These are phyloP conservation scores for Lepisosteus oculatus DNA, from an alignment of 2,113 vertebrate genomes.

Conservation along the genomic window DNA sequence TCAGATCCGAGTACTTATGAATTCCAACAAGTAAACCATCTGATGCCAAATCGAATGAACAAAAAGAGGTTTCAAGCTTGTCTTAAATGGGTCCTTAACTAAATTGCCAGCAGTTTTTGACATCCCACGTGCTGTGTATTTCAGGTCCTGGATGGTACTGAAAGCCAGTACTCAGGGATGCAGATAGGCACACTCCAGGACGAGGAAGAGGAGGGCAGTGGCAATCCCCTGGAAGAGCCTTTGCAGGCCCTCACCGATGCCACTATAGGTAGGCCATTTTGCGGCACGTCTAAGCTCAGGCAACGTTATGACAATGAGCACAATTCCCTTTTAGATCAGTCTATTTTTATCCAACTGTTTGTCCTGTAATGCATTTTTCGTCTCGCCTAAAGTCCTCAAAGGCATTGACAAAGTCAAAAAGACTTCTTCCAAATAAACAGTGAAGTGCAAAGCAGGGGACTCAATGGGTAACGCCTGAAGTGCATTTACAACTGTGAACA, in stretches of 20 bases:
- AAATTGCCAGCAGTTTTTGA: neutral
- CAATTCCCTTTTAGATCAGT: neutral
- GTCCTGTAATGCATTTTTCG: neutral
- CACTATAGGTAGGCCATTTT: conserved; percentile 68
- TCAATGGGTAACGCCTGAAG: no score
- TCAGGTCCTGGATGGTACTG: conserved; percentile 86
- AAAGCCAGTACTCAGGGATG: conserved; percentile 86
- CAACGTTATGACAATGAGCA: no score
- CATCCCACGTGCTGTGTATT: conserved; percentile 4
- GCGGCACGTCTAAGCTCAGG: no score
- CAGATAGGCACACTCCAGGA: conserved; percentile 84
- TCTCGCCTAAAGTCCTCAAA: neutral
- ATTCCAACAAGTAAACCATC: no score
- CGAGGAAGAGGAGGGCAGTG: conserved; percentile 79
- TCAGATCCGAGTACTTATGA: no score
- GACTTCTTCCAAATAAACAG: no score
- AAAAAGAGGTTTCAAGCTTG: no score
- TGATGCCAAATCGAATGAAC: no score
- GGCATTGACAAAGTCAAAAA: no score
- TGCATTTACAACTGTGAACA: no score
- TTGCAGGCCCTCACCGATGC: conserved; percentile 70
- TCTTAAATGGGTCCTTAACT: no score
- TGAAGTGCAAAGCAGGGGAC: no score
- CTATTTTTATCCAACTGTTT: neutral
- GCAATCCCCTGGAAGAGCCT: conserved; percentile 52